These are phyloP conservation scores for Anolis carolinensis DNA, from an alignment of 2,113 vertebrate genomes.

Conservation along the genomic window DNA sequence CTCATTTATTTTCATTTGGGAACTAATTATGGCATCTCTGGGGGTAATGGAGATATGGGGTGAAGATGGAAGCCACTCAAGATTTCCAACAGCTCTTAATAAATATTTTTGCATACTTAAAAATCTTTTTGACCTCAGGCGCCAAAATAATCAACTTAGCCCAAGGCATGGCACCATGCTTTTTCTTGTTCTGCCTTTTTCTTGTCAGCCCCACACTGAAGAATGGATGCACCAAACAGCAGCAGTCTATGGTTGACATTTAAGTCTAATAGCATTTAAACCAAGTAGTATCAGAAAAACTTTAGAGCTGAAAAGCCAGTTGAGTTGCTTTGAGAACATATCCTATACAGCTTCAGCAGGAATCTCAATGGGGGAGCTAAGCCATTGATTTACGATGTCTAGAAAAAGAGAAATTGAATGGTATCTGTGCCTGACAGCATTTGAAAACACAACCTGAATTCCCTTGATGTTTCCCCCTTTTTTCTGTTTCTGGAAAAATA, in stretches of 20 bases:
- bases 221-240: neutral
- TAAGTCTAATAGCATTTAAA: neutral
- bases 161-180: too few relatives aligned
- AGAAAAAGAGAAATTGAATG: conserved; percentile 7
- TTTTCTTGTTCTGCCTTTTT: too few relatives aligned
- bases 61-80: neutral
- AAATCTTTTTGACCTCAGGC: neutral
- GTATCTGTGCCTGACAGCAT: neutral
- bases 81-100: neutral
- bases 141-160: too few relatives aligned
- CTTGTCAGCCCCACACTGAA: neutral
- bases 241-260: neutral
- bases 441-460: neutral
- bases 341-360: conserved; percentile 42
- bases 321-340: conserved; percentile 47
- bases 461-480: neutral
- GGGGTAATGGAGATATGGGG: neutral
- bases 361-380: conserved; percentile 32
- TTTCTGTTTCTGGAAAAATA: neutral
- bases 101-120: neutral
- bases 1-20: neutral
- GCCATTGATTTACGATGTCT: conserved; percentile 42
- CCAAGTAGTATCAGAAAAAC: neutral
- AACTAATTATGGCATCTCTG: neutral
- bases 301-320: conserved; percentile 52